Evolutionary conservation across 2,797 vertebrate species (phyloP), one percentile per base, ranked within the genome.

Genomic region (Hemitrygon akajei): DNA sequence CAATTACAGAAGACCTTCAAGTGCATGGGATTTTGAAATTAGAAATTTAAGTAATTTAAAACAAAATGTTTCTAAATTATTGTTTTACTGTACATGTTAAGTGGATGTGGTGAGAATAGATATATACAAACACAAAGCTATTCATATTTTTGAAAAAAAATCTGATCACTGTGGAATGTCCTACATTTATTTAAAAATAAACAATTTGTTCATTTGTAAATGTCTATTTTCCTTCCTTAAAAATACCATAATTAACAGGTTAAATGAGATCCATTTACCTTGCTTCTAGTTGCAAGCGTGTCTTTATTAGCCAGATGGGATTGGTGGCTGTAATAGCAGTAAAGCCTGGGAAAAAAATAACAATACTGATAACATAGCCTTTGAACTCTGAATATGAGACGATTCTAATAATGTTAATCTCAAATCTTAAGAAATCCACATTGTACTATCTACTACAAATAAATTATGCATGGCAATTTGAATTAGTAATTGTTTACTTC

Each of bases 241-340:
- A 30, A 58, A 69, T 37, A 89, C 9, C 10, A 89, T 66, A 30
- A 60, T 12, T 14, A 30, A 7, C 2, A 12, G 0, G 63, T n/a
- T 34, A 7, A 34, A 37, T 10, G 34, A 87, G n/a, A 69, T n/a
- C 9, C 20, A 66, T 91, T 95, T 96, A 99, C 99, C 99, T 98
- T 93, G 99, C 98, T 95, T 99, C 99, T 93, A 99, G 97, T 95
- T 99, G 99, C 79, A 99, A 96, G 7, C 99, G 98, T 66, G 99
- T 99, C 97, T 99, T 99, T 95, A 99, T 97, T 91, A 99, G 98
- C 99, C 99, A 99, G 97, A 99, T 98, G 93, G 99, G 99, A 96
- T 99, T 99, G 95, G 99, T 99, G 16, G 97, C 98, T 82, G 96
- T 99, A 94, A 97, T 97, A 0, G 97, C 98, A 69, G 98, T 99